Conservation (phyloP, 2,797 vertebrate genomes). For the Sternarchorhynchus goeldii region DNA sequence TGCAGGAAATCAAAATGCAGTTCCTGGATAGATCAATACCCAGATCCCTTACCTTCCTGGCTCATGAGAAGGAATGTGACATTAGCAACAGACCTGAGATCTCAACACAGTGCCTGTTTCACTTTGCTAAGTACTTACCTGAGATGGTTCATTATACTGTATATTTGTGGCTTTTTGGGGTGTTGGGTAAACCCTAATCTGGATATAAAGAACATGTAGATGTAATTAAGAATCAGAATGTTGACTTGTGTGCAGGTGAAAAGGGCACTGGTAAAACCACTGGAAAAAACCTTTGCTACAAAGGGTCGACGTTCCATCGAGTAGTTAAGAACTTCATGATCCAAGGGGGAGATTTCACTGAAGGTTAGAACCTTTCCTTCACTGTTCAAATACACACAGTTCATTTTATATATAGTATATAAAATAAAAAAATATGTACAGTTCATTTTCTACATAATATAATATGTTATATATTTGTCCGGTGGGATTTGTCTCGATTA, state of each 20-base stretch:
- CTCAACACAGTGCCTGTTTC: slow-evolving; percentile 10
- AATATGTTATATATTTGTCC: too few relatives aligned
- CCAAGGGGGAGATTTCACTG: slow-evolving; percentile 99
- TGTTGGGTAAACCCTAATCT: not conserved
- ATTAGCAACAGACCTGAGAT: not conserved
- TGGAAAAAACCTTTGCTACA: slow-evolving; percentile 95
- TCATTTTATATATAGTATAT: not conserved
- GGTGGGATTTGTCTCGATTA: not conserved
- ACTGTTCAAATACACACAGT: not conserved
- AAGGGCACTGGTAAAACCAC: slow-evolving; percentile 94
- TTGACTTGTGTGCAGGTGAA: slow-evolving; percentile 79
- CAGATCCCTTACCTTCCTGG: slow-evolving; percentile 1
- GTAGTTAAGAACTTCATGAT: slow-evolving; percentile 99
- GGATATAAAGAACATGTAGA: not conserved
- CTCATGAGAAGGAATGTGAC: not conserved
- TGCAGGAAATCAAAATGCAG: slow-evolving; percentile 7
- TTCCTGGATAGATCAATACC: slow-evolving; percentile 15
- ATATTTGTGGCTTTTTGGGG: too few relatives aligned
- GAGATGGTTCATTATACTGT: not conserved
- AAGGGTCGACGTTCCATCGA: slow-evolving; percentile 98
- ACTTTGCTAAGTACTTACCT: not conserved
- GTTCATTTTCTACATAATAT: too few relatives aligned
- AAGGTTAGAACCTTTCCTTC: slow-evolving; percentile 78
- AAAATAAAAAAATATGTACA: too few relatives aligned
- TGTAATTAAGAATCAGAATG: not conserved